Base-by-base conservation (phyloP, 2,113 vertebrate species). In the Chloebia gouldiae region DNA sequence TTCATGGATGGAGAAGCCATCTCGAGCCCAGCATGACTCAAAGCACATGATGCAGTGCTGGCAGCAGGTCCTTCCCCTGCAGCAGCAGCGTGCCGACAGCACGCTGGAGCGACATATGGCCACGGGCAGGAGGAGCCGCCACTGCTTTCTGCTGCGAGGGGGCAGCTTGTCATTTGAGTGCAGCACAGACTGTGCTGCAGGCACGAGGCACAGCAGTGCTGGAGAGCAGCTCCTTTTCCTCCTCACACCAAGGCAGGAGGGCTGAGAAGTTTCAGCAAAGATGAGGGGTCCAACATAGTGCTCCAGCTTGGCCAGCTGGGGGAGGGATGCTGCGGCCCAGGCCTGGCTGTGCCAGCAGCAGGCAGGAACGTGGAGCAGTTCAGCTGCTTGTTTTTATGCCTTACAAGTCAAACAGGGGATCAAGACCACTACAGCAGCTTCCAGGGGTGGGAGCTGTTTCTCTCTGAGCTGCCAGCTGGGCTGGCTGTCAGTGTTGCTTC, bases 1-100 rank as follows among this genome's bases (percentile, higher is more conserved):
- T 77, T 88, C 88, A 69, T 6, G 88, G 93, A 42, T 72, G 85
- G 93, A 85, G 75, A 69, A 94, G 90, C 93, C 16, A 8, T 79
- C 94, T 73, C 9, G 2, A 90, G 85, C 92, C 59, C 95, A 92
- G 95, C 75, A 22, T 86, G 95, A 94, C 75, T 94, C 95, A 90
- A 76, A 90, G 95, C 96, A 93, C 79, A 77, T 90, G 95, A 83
- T 83, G 5, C 90, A 66, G 90, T 8, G 6, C 1, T 97, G 96
- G 96, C 96, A 96, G 92, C 60, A 2, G 9, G 21, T 94, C 91
- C 88, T 93, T 96, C 86, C 92, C 82, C 79, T 85, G 88, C 92
- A 86, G 0, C 85, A 93, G 93, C 94, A 65, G 96, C 15, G 27
- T 92, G 91, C 90, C 3, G 28, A 15, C 90, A 89, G 92, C 92